Percentiles rank a stretch among this genome's conserved stretches.
Conservation (phyloP, 2,797 vertebrate species). For the Remorina albescens region DNA sequence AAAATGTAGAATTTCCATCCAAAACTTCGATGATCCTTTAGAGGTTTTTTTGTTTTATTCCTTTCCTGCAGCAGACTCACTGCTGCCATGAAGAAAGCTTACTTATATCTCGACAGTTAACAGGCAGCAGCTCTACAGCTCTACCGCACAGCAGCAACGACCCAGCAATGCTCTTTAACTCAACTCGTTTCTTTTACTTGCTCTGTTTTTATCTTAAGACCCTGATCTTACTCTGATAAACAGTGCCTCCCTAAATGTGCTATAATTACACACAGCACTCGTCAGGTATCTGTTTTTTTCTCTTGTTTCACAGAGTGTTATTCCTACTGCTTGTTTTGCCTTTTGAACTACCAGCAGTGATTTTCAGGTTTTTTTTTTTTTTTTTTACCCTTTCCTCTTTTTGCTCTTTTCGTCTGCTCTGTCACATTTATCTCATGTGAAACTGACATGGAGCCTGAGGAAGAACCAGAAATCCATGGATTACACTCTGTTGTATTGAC, state of each 20-base stretch:
- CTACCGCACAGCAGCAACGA: conserved; percentile 62
- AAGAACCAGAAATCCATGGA: conserved; percentile 59
- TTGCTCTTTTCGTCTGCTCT: conserved; percentile 56
- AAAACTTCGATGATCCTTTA: conserved; percentile 62
- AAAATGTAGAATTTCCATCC: conserved; percentile 35
- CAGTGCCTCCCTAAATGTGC: conserved; percentile 62
- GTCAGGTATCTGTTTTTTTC: conserved; percentile 60
- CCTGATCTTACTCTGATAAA: conserved; percentile 56
- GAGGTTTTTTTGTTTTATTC: conserved; percentile 53
- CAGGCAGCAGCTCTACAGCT: conserved; percentile 61
- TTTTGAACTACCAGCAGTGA: conserved; percentile 65
- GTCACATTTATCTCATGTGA: conserved; percentile 69
- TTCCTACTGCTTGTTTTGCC: conserved; percentile 51
- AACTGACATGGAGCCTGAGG: conserved; percentile 72
- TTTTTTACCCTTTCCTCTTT: too few relatives aligned
- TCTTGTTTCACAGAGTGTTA: conserved; percentile 41
- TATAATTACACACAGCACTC: conserved; percentile 66
- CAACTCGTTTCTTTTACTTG: conserved; percentile 46
- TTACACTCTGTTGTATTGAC: conserved; percentile 57
- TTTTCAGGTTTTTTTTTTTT: conserved; percentile 3
- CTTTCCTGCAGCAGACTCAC: conserved; percentile 47
- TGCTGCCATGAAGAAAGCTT: conserved; percentile 70
- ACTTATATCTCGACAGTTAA: conserved; percentile 65
- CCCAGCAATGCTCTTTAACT: conserved; percentile 60
- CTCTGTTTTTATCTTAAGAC: conserved; percentile 49